Conservation (phyloP, 2,888 invertebrate genomes). For the Strigamia crassipes region DNA sequence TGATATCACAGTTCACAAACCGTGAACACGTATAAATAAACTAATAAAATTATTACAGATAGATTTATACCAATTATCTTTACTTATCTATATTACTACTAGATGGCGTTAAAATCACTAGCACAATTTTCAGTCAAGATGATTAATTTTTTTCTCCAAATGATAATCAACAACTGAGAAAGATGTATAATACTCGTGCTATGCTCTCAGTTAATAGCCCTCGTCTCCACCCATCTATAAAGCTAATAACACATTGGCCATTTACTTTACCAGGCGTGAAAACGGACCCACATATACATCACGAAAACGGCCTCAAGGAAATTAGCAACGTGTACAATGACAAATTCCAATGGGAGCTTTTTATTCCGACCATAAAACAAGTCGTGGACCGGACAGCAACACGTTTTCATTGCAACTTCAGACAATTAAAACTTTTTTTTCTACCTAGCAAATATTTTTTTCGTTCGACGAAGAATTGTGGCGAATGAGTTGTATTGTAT, state of each 20-base stretch:
- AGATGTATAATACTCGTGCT: background rate
- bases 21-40: background rate
- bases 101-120: background rate
- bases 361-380: conserved; percentile 21
- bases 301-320: conserved; percentile 11
- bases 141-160: background rate
- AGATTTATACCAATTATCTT: background rate
- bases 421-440: conserved; percentile 16
- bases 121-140: background rate
- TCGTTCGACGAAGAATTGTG: background rate
- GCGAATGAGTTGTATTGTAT: background rate
- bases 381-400: conserved; percentile 16
- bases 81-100: background rate
- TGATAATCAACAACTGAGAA: background rate
- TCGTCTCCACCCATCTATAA: conserved; percentile 11
- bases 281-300: conserved; percentile 21
- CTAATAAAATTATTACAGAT: background rate
- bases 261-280: conserved; percentile 6
- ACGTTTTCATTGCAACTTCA: conserved; percentile 1
- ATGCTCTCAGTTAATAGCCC: background rate
- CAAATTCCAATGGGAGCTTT: conserved; percentile 17
- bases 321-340: conserved; percentile 21
- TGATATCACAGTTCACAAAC: background rate
- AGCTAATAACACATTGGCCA: conserved; percentile 5
- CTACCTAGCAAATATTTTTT: background rate